Conservation (phyloP, 2,888 invertebrate species). For the Chirona hameri region DNA sequence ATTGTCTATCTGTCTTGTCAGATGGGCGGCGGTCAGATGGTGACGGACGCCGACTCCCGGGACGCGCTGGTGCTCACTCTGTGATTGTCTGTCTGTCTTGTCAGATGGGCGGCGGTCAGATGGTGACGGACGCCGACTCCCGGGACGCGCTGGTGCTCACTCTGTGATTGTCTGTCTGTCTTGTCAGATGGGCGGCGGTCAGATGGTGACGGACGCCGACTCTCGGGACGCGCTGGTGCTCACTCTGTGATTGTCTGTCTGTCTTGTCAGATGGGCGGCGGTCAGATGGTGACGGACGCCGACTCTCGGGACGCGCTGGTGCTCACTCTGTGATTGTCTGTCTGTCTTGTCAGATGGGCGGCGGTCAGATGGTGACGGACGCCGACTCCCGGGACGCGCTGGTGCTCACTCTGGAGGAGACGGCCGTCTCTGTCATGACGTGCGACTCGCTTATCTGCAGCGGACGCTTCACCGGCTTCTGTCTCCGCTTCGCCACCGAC, state of each 20-base stretch:
- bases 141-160: slow-evolving; percentile 93
- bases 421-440: slow-evolving; percentile 92
- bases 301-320: slow-evolving; percentile 89
- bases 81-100: slow-evolving; percentile 5
- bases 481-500: slow-evolving; percentile 93
- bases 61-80: slow-evolving; percentile 93
- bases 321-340: slow-evolving; percentile 62
- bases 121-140: slow-evolving; percentile 63
- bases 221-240: slow-evolving; percentile 88
- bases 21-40: not conserved
- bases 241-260: slow-evolving; percentile 60
- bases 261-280: not conserved
- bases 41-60: slow-evolving; percentile 67
- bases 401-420: slow-evolving; percentile 91
- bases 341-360: not conserved
- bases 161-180: slow-evolving; percentile 48
- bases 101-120: not conserved
- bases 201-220: slow-evolving; percentile 60
- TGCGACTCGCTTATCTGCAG: slow-evolving; percentile 94
- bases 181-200: not conserved
- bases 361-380: slow-evolving; percentile 51
- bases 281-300: slow-evolving; percentile 53
- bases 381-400: slow-evolving; percentile 82
- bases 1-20: not conserved
- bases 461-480: slow-evolving; percentile 81